phyloP scores from a whole-genome alignment of 2,797 vertebrate species.

The Cyclopterus lumpus region DNA sequence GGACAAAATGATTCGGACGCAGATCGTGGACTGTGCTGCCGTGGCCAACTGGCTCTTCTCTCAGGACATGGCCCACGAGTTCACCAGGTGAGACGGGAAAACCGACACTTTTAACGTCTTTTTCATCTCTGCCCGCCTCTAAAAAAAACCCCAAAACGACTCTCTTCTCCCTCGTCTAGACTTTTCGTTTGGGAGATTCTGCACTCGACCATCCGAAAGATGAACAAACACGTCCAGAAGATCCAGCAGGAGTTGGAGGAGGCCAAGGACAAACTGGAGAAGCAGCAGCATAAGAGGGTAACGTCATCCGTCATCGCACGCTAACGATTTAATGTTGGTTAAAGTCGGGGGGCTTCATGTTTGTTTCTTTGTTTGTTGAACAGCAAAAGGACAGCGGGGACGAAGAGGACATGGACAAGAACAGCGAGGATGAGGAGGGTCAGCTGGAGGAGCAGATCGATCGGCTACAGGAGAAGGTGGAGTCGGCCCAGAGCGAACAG shows the following conservation, averaged over 20 bases:
- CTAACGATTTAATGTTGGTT: neutral
- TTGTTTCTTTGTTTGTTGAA: neutral
- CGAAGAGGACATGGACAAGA: conserved; percentile 92
- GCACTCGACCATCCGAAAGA: conserved; percentile 97
- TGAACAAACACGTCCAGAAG: conserved; percentile 99
- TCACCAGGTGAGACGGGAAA: conserved; percentile 87
- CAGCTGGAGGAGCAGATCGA: conserved; percentile 97
- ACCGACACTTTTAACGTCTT: too few relatives aligned
- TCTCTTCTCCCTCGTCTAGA: conserved; percentile 69
- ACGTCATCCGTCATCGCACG: rapidly evolving
- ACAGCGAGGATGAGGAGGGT: conserved; percentile 95
- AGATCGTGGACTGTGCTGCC: conserved; percentile 97
- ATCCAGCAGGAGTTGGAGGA: conserved; percentile 97
- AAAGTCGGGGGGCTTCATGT: neutral
- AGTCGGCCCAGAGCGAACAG: conserved; percentile 97
- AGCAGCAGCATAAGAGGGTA: conserved; percentile 91
- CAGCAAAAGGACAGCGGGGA: conserved; percentile 87
- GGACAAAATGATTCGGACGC: conserved; percentile 97
- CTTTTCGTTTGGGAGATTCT: conserved; percentile 98
- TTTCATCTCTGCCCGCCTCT: neutral
- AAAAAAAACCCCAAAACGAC: neutral
- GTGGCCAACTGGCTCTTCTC: conserved; percentile 99
- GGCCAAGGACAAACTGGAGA: conserved; percentile 95
- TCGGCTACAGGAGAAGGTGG: conserved; percentile 95
- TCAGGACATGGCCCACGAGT: conserved; percentile 94